A percentile compares a stretch with the other conserved stretches of the same genome.
Conservation (phyloP, 1,140 invertebrate species). For the Drosophila truncata region DNA sequence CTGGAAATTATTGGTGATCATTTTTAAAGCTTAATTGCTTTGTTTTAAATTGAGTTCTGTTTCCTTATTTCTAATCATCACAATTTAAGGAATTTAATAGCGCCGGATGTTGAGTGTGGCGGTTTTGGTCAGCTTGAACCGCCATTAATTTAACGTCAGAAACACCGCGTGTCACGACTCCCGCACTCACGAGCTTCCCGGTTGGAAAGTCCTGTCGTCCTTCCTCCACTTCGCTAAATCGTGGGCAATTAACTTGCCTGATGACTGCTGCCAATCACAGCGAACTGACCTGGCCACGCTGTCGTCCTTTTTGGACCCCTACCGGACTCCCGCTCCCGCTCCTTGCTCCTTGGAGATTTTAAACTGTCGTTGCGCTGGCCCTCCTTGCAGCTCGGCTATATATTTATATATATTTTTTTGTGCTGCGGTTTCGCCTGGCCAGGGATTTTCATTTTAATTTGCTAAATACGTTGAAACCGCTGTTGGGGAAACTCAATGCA, state of each 20-base stretch:
- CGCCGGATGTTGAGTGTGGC: not conserved
- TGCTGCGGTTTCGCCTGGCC: conserved; percentile 45
- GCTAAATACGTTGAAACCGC: conserved; percentile 62
- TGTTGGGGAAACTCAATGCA: conserved; percentile 3
- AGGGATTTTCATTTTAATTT: conserved; percentile 76
- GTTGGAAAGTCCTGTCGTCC: conserved; percentile 17
- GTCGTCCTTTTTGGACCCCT: conserved; percentile 28
- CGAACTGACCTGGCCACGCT: conserved; percentile 50
- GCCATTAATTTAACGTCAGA: conserved; percentile 44
- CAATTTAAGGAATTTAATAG: conserved; percentile 15
- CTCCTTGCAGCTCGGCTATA: conserved; percentile 21
- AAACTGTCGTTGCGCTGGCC: conserved; percentile 42
- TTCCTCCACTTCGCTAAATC: conserved; percentile 62
- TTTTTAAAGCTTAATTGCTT: not conserved
- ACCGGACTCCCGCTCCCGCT: not conserved
- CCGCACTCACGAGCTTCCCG: conserved; percentile 7
- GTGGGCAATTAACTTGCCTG: conserved; percentile 81
- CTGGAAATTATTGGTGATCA: not conserved
- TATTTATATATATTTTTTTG: conserved; percentile 15
- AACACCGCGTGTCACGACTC: conserved; percentile 37
- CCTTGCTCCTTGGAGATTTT: conserved; percentile 25
- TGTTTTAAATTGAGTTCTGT: too few species aligned
- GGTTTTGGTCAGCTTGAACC: conserved; percentile 26
- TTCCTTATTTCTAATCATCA: not conserved
- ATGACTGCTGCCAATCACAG: conserved; percentile 81